Evolutionary conservation across 1,140 invertebrate genomes (phyloP).

Genomic region (Cotesia glomerata): DNA sequence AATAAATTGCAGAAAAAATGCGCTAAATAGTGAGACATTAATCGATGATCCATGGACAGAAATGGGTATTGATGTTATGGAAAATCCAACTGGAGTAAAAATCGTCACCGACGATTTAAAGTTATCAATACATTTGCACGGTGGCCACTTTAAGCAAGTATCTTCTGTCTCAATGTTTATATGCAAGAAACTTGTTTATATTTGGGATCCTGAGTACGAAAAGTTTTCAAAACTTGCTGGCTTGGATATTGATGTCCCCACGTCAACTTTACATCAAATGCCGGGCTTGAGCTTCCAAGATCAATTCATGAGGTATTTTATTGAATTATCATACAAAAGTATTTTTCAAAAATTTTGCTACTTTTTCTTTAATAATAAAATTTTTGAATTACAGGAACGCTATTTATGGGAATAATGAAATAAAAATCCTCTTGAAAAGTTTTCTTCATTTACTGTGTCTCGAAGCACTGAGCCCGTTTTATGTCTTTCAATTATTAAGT

Average conservation of each 20-base stretch:
- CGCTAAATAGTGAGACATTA: conserved; percentile 42
- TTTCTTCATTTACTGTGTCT: conserved; percentile 75
- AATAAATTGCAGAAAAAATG: conserved; percentile 39
- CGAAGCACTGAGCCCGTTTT: conserved; percentile 91
- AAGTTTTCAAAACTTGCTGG: conserved; percentile 75
- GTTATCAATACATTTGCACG: conserved; percentile 58
- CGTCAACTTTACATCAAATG: conserved; percentile 70
- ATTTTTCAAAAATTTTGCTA: no score
- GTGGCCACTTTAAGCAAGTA: conserved; percentile 64
- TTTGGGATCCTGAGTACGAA: conserved; percentile 73
- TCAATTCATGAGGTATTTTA: conserved; percentile 68
- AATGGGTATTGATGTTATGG: conserved; percentile 37
- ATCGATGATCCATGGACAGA: conserved; percentile 50
- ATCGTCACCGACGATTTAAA: conserved; percentile 37
- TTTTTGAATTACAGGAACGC: conserved; percentile 66
- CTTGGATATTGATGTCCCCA: conserved; percentile 72
- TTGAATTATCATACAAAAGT: no score
- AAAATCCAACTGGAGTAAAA: background rate
- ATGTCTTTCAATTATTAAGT: conserved; percentile 89
- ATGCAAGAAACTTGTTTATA: conserved; percentile 78
- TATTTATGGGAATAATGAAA: conserved; percentile 79
- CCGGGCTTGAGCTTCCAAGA: conserved; percentile 65
- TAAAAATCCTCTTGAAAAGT: conserved; percentile 76
- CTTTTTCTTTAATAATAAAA: no score
- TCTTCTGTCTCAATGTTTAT: conserved; percentile 71